phyloP scores from a whole-genome alignment of 2,888 invertebrate species.

The Agonum fuliginosum region DNA sequence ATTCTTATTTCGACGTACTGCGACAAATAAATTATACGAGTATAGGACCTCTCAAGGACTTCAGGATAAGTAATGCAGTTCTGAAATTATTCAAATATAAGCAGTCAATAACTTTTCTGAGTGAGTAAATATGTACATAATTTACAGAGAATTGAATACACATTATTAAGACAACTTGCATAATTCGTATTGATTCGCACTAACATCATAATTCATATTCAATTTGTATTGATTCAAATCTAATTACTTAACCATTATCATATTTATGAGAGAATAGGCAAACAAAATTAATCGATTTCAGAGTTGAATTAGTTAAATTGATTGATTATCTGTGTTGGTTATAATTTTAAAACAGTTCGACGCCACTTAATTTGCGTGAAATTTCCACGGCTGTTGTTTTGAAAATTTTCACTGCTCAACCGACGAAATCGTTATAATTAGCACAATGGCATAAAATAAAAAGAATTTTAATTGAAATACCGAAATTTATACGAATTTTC shows the following conservation, averaged over 20 bases:
- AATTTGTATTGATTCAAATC: conserved; percentile 12
- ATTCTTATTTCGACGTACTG: no score
- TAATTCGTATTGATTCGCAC: conserved; percentile 20
- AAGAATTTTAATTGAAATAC: no score
- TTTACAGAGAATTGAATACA: conserved; percentile 4
- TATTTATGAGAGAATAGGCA: conserved; percentile 21
- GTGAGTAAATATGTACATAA: conserved; percentile 1
- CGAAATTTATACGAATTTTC: background rate
- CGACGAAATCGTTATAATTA: background rate
- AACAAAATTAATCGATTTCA: conserved; percentile 31
- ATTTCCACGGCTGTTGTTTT: background rate
- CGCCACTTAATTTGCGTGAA: background rate
- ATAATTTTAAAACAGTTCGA: conserved; percentile 9
- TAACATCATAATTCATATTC: conserved; percentile 26
- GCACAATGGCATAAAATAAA: no score
- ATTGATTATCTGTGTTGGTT: background rate
- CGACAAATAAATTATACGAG: no score
- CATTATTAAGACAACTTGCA: conserved; percentile 33
- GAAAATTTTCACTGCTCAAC: background rate
- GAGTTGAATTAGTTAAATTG: conserved; percentile 20
- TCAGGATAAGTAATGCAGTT: no score
- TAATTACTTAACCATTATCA: conserved; percentile 35
- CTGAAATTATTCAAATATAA: background rate
- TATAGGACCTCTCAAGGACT: no score
- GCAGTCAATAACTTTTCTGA: background rate